Conservation (phyloP, 2,888 invertebrate species). For the Crepidodera aurea region DNA sequence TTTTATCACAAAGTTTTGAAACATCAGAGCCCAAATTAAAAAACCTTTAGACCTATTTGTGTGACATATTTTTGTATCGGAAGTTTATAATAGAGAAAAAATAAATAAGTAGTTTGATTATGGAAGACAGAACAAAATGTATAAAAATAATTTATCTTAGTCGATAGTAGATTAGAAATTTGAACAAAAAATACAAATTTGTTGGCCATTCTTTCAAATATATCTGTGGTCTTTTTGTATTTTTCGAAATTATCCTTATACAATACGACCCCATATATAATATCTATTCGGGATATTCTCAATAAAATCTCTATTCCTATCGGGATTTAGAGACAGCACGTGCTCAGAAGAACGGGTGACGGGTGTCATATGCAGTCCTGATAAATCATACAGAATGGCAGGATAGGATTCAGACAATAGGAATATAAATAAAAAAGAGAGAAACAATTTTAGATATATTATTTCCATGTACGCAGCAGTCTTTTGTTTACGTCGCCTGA, state of each 20-base stretch:
- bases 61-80: no score
- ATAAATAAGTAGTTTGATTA: no score
- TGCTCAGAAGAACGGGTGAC: slow-evolving; percentile 29
- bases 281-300: slow-evolving; percentile 28
- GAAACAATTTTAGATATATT: slow-evolving; percentile 24
- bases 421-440: slow-evolving; percentile 20
- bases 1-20: no score
- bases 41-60: no score
- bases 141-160: no score
- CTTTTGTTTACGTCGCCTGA: slow-evolving; percentile 14
- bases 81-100: no score
- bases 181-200: no score
- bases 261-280: slow-evolving; percentile 13
- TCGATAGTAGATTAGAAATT: no score
- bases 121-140: no score
- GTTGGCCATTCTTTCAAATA: no score
- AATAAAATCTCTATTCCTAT: slow-evolving; percentile 30
- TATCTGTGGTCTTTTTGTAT: no score
- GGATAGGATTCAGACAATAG: slow-evolving; percentile 22
- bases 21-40: no score
- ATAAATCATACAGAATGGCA: slow-evolving; percentile 31
- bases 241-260: slow-evolving; percentile 13
- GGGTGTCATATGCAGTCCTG: slow-evolving; percentile 33
- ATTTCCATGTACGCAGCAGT: slow-evolving; percentile 13
- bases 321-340: slow-evolving; percentile 34